phyloP scores from a whole-genome alignment of 2,888 invertebrate genomes.

The Melieria picta region DNA sequence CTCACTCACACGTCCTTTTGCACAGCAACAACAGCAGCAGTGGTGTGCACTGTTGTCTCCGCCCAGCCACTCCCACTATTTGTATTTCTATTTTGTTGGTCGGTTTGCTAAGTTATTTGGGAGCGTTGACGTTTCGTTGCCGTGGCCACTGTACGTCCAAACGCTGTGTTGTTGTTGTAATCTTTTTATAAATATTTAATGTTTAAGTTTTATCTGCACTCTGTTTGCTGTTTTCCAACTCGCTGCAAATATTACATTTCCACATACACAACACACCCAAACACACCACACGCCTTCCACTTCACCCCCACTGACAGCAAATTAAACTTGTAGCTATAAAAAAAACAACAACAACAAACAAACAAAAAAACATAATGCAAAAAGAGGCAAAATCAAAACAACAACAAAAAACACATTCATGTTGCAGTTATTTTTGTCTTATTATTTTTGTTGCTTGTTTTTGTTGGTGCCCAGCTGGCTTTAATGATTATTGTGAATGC shows the following conservation, averaged over 20 bases:
- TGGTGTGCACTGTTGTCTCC: neutral
- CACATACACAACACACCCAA: too few relatives aligned
- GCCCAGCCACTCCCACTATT: neutral
- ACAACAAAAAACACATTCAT: neutral
- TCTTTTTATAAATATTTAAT: constrained; percentile 22
- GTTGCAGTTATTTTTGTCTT: neutral
- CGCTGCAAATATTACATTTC: too few relatives aligned
- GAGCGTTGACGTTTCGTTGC: neutral
- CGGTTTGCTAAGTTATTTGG: neutral
- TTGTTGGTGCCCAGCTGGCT: neutral
- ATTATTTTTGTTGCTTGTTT: too few relatives aligned
- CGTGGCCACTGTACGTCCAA: neutral
- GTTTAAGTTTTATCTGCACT: neutral
- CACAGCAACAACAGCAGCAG: neutral
- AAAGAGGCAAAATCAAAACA: neutral
- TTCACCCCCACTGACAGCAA: too few relatives aligned
- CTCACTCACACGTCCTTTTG: too few relatives aligned
- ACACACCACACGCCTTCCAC: too few relatives aligned
- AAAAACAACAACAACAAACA: neutral
- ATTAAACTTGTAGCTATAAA: neutral
- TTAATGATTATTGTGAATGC: neutral
- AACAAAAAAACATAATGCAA: neutral
- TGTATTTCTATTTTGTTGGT: neutral
- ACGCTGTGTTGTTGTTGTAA: constrained; percentile 3
- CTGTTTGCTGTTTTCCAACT: neutral